Evolutionary conservation across 2,797 vertebrate genomes (phyloP).

Genomic region (Manis crassicaudata): DNA sequence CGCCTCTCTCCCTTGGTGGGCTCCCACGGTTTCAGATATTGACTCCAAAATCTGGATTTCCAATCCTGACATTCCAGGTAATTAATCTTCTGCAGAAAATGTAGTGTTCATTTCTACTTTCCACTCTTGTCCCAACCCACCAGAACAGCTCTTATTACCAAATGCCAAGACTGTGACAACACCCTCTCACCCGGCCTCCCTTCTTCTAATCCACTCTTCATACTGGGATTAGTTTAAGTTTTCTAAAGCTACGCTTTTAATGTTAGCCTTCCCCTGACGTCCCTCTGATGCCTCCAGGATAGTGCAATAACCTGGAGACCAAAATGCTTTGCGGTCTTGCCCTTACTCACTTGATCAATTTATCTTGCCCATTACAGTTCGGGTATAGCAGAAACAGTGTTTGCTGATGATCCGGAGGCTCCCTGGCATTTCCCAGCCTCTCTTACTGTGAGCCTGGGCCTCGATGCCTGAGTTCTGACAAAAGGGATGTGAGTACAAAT

Average conservation of each 20-base stretch:
- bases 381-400: not conserved
- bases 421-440: not conserved
- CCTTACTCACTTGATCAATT: not conserved
- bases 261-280: not conserved
- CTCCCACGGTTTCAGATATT: not conserved
- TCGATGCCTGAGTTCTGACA: not conserved
- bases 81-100: constrained; percentile 35
- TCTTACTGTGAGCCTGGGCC: not conserved
- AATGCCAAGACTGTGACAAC: not conserved
- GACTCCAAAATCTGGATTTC: constrained; percentile 19
- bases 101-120: not conserved
- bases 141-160: not conserved
- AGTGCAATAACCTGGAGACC: not conserved
- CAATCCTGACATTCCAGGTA: not conserved
- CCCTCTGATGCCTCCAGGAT: not conserved
- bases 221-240: not conserved
- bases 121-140: not conserved
- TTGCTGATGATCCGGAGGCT: not conserved
- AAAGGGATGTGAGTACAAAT: not conserved
- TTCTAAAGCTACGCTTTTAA: not conserved
- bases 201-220: not conserved
- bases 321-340: not conserved
- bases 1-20: not conserved
- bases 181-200: not conserved
- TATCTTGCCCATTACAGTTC: not conserved